Evolutionary conservation across 2,113 vertebrate species (phyloP).

Genomic region (Thymallus thymallus): DNA sequence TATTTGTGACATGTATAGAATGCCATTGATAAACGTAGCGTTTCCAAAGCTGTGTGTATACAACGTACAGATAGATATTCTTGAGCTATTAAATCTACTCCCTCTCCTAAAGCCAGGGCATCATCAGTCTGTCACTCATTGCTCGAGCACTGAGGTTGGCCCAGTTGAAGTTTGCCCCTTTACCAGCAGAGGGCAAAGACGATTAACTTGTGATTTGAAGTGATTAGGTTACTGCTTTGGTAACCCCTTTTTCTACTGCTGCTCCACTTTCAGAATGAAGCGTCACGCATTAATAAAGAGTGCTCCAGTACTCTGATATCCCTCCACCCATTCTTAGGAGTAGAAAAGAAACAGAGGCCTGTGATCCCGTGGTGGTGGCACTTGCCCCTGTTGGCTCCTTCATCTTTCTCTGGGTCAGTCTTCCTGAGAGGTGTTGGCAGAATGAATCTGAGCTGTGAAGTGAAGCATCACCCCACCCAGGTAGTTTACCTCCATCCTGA

Average conservation of each 20-base stretch:
- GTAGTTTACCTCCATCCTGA: constrained; percentile 20
- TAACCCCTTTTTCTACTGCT: constrained; percentile 30
- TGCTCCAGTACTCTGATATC: constrained; percentile 48
- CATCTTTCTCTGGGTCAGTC: no score
- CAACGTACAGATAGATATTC: background rate
- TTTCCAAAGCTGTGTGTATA: constrained; percentile 5
- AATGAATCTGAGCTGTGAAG: constrained; percentile 8
- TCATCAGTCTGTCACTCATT: constrained; percentile 30
- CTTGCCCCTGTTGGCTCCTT: no score
- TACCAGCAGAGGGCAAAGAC: constrained; percentile 27
- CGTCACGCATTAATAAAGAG: constrained; percentile 50
- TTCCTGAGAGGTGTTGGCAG: constrained; percentile 37
- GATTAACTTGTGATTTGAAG: constrained; percentile 45
- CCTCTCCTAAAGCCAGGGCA: constrained; percentile 17
- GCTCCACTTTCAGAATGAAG: constrained; percentile 33
- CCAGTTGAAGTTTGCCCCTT: constrained; percentile 13
- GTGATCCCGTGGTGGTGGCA: no score
- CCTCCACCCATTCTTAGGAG: constrained; percentile 44
- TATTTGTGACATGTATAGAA: constrained; percentile 9
- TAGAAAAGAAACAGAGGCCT: constrained; percentile 64
- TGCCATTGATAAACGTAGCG: constrained; percentile 16
- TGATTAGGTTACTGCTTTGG: constrained; percentile 52
- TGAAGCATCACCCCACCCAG: constrained; percentile 39
- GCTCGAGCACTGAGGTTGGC: constrained; percentile 3
- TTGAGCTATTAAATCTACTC: background rate